Percentiles rank a stretch among this genome's conserved stretches.
Evolutionary conservation across 2,113 vertebrate species (phyloP).

Genomic region (Bubalus kerabau): DNA sequence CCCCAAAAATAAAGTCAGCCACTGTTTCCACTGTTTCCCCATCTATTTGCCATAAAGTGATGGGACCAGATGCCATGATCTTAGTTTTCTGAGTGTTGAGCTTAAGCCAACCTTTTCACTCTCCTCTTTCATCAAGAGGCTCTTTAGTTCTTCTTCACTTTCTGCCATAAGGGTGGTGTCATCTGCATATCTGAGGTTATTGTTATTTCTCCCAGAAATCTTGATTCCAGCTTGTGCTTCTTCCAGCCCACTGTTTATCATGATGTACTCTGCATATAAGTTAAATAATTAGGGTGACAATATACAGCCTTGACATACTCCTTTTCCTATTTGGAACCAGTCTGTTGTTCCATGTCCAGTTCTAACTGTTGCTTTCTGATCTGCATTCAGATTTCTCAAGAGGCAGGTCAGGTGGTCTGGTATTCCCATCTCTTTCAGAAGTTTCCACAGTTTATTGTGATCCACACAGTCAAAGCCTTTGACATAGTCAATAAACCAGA

Average conservation of each 20-base stretch:
- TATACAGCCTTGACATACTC: neutral
- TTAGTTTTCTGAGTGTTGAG: neutral
- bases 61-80: neutral
- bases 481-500: neutral
- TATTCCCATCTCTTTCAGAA: neutral
- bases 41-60: neutral
- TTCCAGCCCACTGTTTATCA: accelerated
- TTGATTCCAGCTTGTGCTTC: neutral
- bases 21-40: no score
- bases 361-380: neutral
- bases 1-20: no score
- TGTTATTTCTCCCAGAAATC: accelerated
- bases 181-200: neutral
- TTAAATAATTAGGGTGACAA: neutral
- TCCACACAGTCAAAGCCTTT: neutral
- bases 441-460: neutral
- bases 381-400: neutral
- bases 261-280: neutral
- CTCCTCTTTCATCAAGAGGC: neutral
- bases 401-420: neutral
- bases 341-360: neutral
- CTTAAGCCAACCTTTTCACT: neutral
- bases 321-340: neutral
- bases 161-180: neutral
- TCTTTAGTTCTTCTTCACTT: neutral